Conservation (phyloP, 2,797 vertebrate genomes). For the Ambastaia sidthimunki region DNA sequence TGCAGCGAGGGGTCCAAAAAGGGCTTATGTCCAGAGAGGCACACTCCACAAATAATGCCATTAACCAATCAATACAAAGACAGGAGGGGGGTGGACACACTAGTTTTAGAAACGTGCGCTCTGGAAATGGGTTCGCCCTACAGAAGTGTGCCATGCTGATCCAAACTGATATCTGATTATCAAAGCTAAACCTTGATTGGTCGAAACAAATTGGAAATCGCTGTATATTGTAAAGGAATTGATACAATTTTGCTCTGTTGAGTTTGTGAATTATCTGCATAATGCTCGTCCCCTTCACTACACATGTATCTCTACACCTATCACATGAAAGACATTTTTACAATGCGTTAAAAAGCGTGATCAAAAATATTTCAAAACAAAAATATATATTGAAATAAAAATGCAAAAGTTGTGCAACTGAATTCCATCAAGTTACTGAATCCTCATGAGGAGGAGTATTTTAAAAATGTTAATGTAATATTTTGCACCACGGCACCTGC, state of each 20-base stretch:
- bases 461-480: not conserved
- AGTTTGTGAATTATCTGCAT: not conserved
- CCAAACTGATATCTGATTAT: not conserved
- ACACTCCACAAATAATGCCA: conserved; percentile 62
- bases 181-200: not conserved
- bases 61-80: conserved; percentile 62
- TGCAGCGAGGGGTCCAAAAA: conserved; percentile 35
- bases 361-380: not conserved
- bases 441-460: not conserved
- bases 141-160: not conserved
- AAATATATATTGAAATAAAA: not conserved
- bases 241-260: not conserved
- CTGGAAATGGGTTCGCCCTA: conserved; percentile 23
- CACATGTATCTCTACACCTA: not conserved
- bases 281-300: not conserved
- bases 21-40: conserved; percentile 42
- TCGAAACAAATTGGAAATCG: not conserved
- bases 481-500: conserved; percentile 38
- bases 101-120: conserved; percentile 35
- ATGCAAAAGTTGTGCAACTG: conserved; percentile 6
- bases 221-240: not conserved
- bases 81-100: conserved; percentile 39
- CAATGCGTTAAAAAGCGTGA: not conserved
- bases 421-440: conserved; percentile 4
- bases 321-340: not conserved